phyloP scores from a whole-genome alignment of 2,113 vertebrate genomes.

The Myodes glareolus region DNA sequence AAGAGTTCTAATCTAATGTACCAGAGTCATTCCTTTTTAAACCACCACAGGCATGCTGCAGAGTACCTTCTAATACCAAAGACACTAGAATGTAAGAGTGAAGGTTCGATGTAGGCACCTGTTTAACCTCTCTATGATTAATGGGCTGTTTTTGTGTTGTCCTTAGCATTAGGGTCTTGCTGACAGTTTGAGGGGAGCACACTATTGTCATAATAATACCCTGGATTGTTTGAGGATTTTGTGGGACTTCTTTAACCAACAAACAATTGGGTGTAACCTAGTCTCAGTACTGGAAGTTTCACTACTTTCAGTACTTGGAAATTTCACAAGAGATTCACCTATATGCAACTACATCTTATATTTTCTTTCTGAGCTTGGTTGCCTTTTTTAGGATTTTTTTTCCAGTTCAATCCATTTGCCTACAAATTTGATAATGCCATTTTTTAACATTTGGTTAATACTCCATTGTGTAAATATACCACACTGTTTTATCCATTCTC shows the following conservation, averaged over 20 bases:
- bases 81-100: no score
- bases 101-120: background rate
- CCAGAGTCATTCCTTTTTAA: background rate
- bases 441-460: background rate
- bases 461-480: no score
- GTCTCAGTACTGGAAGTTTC: background rate
- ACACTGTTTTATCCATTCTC: no score
- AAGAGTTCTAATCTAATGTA: background rate
- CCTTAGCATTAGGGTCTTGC: background rate
- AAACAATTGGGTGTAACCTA: background rate
- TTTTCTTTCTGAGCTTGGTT: background rate
- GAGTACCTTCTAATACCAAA: background rate
- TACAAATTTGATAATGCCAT: background rate
- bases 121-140: background rate
- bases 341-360: background rate
- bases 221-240: background rate
- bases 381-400: no score
- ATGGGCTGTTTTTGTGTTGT: background rate
- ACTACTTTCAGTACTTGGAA: no score
- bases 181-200: background rate
- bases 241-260: background rate
- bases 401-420: no score
- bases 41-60: background rate
- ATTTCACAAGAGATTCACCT: background rate
- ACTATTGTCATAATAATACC: background rate